Base-by-base conservation (phyloP, 1,140 invertebrate genomes). In the Pseudobourletiella spinata region DNA sequence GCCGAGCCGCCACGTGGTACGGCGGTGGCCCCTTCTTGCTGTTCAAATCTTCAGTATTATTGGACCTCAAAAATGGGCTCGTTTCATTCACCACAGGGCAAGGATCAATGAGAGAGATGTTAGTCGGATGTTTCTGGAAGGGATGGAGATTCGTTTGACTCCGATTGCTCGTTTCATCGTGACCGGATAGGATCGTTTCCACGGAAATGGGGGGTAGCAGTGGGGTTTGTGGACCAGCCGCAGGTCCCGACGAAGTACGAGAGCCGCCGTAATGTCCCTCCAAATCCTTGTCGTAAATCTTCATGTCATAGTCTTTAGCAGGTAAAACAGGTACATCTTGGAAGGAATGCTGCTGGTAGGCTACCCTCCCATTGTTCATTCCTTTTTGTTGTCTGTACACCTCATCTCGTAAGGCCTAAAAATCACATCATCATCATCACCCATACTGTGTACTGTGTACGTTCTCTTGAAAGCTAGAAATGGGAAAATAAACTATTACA, bases 1-100 rank as follows among this genome's bases (percentile, higher is more conserved):
- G 26, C 6, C 64, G 43, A 30, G 67, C 67, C 50, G 67, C 67
- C 3, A 69, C 57, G 59, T 69, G 67, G 28, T 69, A 69, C 0
- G 67, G 67, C 6, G 67, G 67, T 24, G 67, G 67, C 28, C 39
- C 59, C 46, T 61, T 63, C 22, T 59, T n/a, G 3, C 26, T 50
- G 6, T 30, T 18, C 3, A 59, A 48, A 2, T 30, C 24, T 11
- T 20, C 46, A 18, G 20, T 26, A 39, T 8, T n/a, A 11, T 39
- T n/a, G 8, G 8, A n/a, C 32, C n/a, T 39, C 32, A 39, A 39
- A 39, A 39, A 39, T 39, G 32, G 32, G n/a, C 8, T 39, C 32
- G 8, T n/a, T n/a, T 39, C 32, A 39, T 8, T 11, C 8, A 39
- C 32, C 8, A n/a, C 8, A 8, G 32, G 32, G 32, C n/a, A n/a